Conservation (phyloP, 2,888 invertebrate species). For the Eupithecia insigniata region DNA sequence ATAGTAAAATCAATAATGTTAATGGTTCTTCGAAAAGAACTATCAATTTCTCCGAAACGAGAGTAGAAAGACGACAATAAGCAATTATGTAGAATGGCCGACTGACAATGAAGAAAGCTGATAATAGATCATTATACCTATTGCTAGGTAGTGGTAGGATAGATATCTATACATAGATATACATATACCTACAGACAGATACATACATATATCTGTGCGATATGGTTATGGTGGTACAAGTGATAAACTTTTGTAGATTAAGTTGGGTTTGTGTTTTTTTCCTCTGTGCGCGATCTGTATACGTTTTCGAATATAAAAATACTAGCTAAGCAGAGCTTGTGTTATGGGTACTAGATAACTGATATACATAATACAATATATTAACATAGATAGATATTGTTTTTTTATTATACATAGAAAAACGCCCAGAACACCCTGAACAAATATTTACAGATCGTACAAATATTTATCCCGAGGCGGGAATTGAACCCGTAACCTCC, state of each 20-base stretch:
- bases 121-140: slow-evolving; percentile 25
- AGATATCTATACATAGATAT: not conserved
- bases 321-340: too few relatives aligned
- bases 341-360: too few relatives aligned
- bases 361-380: too few relatives aligned
- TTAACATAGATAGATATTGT: too few relatives aligned
- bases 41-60: slow-evolving; percentile 9
- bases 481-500: too few relatives aligned
- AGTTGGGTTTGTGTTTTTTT: too few relatives aligned
- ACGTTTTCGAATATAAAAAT: too few relatives aligned
- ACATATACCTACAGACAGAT: not conserved
- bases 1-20: not conserved
- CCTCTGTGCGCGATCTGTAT: too few relatives aligned
- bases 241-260: not conserved
- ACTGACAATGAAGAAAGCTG: slow-evolving; percentile 39
- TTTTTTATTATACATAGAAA: too few relatives aligned
- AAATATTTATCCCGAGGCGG: too few relatives aligned
- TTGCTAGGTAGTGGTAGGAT: slow-evolving; percentile 19
- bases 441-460: too few relatives aligned
- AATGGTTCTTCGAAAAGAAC: not conserved
- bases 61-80: slow-evolving; percentile 8
- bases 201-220: slow-evolving; percentile 23
- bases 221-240: slow-evolving; percentile 23
- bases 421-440: too few relatives aligned
- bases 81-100: slow-evolving; percentile 33